phyloP scores from a whole-genome alignment of 2,113 vertebrate species.

The Catharus bicknelli region DNA sequence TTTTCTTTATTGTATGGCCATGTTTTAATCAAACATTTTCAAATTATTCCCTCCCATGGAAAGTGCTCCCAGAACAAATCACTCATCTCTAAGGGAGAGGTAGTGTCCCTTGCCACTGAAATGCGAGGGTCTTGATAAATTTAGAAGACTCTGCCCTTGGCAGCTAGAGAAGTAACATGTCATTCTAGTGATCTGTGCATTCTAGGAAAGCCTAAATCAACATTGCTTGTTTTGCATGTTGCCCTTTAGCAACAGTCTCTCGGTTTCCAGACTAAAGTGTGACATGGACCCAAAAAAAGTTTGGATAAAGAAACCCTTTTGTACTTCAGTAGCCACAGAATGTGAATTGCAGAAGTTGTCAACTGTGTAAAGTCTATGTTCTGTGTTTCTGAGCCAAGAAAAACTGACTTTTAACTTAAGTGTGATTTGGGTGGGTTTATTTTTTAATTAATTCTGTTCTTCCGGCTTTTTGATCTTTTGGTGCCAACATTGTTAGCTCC shows the following conservation, averaged over 20 bases:
- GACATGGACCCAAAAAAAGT: neutral
- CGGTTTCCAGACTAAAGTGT: neutral
- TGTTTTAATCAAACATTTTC: neutral
- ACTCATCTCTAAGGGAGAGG: neutral
- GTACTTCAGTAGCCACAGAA: neutral
- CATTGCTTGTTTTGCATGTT: neutral
- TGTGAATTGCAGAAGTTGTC: neutral
- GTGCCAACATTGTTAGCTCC: neutral
- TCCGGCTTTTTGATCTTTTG: neutral
- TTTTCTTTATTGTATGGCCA: neutral
- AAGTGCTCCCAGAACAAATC: neutral
- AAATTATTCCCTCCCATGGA: neutral
- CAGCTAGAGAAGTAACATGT: slow-evolving; percentile 42
- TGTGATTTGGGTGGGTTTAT: neutral
- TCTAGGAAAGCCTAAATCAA: slow-evolving; percentile 65
- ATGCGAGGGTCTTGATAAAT: slow-evolving; percentile 9
- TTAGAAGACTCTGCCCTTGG: slow-evolving; percentile 51
- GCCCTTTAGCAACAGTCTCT: slow-evolving; percentile 8
- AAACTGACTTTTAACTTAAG: neutral
- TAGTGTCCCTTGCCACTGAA: neutral
- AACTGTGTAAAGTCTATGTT: neutral
- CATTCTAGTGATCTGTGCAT: slow-evolving; percentile 33
- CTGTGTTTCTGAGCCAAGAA: neutral
- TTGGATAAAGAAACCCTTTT: neutral
- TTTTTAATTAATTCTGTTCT: neutral